Base-by-base conservation (phyloP, 2,113 vertebrate genomes). In the Oncorhynchus gorbuscha region DNA sequence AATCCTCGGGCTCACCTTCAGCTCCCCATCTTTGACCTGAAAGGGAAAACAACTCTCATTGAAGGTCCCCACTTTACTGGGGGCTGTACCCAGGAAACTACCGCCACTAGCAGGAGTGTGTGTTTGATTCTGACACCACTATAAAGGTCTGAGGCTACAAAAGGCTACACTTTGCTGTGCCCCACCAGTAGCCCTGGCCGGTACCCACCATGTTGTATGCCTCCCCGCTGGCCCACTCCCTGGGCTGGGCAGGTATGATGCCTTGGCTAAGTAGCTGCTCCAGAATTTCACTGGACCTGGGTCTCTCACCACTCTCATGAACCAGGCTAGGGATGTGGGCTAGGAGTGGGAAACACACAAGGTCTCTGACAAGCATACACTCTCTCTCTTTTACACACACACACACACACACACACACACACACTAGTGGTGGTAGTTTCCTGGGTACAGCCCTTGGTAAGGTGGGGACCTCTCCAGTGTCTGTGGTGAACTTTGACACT, bases 261-360 rank as follows among this genome's bases (percentile, higher is more conserved):
- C 95, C 94, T 81, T 96, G 93, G 65, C 83, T 92, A 76, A 92
- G 92, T 70, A 96, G 89, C 83, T 98, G 94, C 78, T 96, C 90
- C 81, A 97, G 90, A 80, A 97, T 94, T 8, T 95, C 94, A 68
- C 91, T 93, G 80, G 95, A 94, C 39, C 91, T 90, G 20, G 81
- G 91, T 48, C 92, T 90, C 67, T 93, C 90, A 28, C 69, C 64
- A 45, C 9, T 12, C 85, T 90, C 83, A 71, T 82, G 85, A 71
- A 73, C 62, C 3, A 92, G 73, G 66, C 85, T 77, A 39, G 74
- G 75, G 78, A 69, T 77, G 0, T 0, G 73, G 58, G 62, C 18
- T 78, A 11, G 39, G 73, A 88, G 58, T 74, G 5, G 20, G 24
- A 75, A 5, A 24, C 14, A 58, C 45, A 48, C 73, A 59, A 8